phyloP scores from a whole-genome alignment of 1,140 invertebrate species.

The Dreissena rostriformis region DNA sequence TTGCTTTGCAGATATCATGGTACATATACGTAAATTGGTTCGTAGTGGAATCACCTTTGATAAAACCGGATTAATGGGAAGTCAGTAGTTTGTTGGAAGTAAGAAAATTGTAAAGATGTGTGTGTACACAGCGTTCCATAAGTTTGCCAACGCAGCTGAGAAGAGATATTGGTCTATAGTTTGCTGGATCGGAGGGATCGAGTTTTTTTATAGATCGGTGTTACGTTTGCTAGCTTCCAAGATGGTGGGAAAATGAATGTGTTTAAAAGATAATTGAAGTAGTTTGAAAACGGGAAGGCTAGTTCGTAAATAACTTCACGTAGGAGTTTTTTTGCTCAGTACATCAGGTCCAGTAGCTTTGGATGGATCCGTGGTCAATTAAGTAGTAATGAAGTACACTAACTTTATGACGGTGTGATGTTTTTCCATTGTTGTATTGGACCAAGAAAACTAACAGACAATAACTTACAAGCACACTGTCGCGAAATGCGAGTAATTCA shows the following conservation, averaged over 20 bases:
- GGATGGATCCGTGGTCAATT: no score
- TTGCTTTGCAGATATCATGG: no score
- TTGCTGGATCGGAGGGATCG: neutral
- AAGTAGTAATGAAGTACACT: no score
- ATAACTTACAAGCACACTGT: no score
- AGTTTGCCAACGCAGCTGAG: slow-evolving; percentile 2
- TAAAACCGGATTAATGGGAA: no score
- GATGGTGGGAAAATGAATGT: neutral
- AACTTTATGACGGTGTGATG: no score
- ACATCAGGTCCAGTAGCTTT: neutral
- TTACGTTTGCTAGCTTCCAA: neutral
- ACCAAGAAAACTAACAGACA: no score
- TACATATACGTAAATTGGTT: no score
- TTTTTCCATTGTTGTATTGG: no score
- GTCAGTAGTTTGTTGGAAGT: no score
- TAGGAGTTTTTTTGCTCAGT: neutral
- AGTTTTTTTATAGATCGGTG: neutral
- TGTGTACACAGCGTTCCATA: neutral
- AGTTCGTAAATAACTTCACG: neutral
- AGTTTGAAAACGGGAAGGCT: neutral
- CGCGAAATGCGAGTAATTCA: no score
- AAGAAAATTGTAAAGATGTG: neutral
- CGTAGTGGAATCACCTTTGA: no score
- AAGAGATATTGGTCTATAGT: slow-evolving; percentile 12
- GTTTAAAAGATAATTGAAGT: neutral